A percentile compares a stretch with the other conserved stretches of the same genome.
These are phyloP conservation scores for Xiphorhynchus elegans DNA, from an alignment of 2,113 vertebrate species.

Conservation along the genomic window DNA sequence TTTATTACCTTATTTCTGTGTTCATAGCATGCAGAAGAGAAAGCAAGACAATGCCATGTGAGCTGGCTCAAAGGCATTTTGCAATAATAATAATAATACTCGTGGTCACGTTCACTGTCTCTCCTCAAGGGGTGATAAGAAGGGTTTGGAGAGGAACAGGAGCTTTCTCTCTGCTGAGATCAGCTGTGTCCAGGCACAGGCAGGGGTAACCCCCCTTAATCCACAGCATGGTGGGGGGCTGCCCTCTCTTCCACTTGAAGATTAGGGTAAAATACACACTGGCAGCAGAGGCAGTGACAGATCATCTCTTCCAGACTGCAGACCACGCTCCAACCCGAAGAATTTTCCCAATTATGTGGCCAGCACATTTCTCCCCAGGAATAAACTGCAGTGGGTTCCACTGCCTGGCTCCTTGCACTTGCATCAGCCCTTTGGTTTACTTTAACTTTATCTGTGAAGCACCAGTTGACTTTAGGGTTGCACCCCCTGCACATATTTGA, in stretches of 20 bases:
- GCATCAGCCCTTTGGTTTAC: not conserved
- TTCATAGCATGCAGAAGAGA: not conserved
- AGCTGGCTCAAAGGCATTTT: not conserved
- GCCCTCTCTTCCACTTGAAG: not conserved
- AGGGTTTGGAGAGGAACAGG: not conserved
- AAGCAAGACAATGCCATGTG: not conserved
- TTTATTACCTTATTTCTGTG: not conserved
- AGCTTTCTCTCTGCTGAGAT: not conserved
- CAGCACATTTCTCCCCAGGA: not conserved
- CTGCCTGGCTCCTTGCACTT: not conserved
- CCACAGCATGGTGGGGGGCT: not conserved
- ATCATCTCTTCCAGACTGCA: not conserved
- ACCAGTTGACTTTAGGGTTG: not conserved
- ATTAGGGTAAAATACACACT: not conserved
- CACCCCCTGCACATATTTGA: not conserved
- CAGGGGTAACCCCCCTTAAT: not conserved
- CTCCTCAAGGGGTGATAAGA: not conserved
- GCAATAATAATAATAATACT: not conserved
- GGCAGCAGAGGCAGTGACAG: not conserved
- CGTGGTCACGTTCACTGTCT: not conserved
- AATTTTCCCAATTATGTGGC: not conserved
- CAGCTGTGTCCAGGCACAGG: not conserved
- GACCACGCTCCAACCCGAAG: not conserved
- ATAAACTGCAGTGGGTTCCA: not conserved
- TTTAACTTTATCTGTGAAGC: slow-evolving; percentile 10